Base-by-base conservation (phyloP, 1,140 invertebrate species). In the Leptoteleia sp. region DNA sequence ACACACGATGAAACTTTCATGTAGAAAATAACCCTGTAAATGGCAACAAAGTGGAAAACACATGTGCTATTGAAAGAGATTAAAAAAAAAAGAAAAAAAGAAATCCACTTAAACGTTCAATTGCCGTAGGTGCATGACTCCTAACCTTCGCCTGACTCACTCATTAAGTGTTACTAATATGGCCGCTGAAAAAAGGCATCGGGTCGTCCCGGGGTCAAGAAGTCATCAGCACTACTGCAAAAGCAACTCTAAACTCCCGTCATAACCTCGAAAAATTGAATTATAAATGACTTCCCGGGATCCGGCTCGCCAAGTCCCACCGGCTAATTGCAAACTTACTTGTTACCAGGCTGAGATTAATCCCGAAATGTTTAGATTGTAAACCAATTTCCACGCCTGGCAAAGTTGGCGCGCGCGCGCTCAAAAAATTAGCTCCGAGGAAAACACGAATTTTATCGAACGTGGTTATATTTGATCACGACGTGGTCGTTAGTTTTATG, bases 141-240 rank as follows among this genome's bases (percentile, higher is more conserved):
- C 4, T 65, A 52, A 65, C 40, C 62, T 45, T 31, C 11, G 9
- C 11, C 45, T 76, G 72, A 76, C 25, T 76, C 54, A 67, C 72
- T 76, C 72, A 76, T 76, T 76, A 67, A 67, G 54, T 76, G 47
- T 54, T 67, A 61, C 72, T 76, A 67, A 76, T 67, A 43, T 61
- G 43, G 54, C 13, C 13, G 29, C 33, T 55, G 59, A 52, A 75
- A 75, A 47, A 73, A 59, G 27, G 3, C 22, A 40, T 8, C 37
- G 29, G 50, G 59, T 73, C 52, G 57, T 42, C 17, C 9, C 33
- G 40, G 22, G 71, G 71, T 75, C 71, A 65, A 67, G 59, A 72
- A 64, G 57, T 64, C 57, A 72, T 65, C 71, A 65, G 47, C 68
- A 47, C 42, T 73, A 65, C 70, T 73, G 43, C 42, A 52, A 73